phyloP scores from a whole-genome alignment of 2,113 vertebrate genomes.

The Telmatochromis brichardi region DNA sequence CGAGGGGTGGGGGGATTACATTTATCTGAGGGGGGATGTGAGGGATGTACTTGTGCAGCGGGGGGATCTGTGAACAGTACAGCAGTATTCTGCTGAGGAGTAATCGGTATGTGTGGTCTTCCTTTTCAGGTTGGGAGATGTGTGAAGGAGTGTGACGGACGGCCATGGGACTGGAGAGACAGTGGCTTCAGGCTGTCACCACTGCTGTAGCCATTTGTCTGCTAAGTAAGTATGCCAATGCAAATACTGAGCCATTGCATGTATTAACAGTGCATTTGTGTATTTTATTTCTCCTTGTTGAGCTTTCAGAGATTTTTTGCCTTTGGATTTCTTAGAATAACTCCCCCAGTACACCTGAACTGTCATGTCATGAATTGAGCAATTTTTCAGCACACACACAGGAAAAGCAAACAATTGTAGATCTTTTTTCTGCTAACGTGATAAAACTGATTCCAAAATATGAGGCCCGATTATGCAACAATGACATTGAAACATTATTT shows the following conservation, averaged over 20 bases:
- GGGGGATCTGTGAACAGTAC: not conserved
- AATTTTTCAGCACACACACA: not conserved
- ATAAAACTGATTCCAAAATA: not conserved
- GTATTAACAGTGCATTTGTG: not conserved
- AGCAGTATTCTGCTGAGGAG: not conserved
- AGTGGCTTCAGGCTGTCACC: constrained; percentile 67
- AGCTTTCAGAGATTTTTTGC: not conserved
- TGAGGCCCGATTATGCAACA: not conserved
- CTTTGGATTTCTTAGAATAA: not conserved
- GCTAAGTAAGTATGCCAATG: constrained; percentile 61
- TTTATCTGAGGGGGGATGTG: constrained; percentile 2
- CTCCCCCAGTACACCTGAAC: not conserved
- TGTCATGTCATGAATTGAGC: not conserved
- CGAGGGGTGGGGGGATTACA: constrained; percentile 26
- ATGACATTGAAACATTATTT: not conserved
- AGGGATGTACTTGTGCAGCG: not conserved
- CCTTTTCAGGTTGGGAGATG: constrained; percentile 60
- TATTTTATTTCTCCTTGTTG: not conserved
- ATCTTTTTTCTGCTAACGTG: not conserved
- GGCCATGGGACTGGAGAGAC: constrained; percentile 74
- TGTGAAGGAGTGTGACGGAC: constrained; percentile 66
- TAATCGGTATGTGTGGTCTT: constrained; percentile 17
- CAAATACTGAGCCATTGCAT: not conserved
- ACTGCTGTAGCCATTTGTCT: constrained; percentile 60
- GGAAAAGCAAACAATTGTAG: not conserved